phyloP scores from a whole-genome alignment of 2,888 invertebrate genomes.

The Diarsia brunnea region DNA sequence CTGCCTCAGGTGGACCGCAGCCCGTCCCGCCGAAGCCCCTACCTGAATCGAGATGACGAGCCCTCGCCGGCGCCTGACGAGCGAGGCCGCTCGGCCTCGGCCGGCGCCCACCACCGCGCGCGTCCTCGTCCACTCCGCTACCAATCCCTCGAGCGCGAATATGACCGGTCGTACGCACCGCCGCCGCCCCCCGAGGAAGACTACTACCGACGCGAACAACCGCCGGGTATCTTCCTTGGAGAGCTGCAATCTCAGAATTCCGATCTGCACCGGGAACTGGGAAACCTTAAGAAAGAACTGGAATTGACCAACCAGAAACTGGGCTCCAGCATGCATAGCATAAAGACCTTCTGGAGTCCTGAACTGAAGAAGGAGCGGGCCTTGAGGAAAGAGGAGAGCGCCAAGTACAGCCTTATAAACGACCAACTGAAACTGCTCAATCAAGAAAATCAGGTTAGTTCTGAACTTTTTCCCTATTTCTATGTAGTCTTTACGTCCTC shows the following conservation, averaged over 20 bases:
- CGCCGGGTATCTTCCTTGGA: slow-evolving; percentile 93
- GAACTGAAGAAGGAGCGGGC: slow-evolving; percentile 99
- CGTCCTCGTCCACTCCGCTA: slow-evolving; percentile 94
- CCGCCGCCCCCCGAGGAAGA: slow-evolving; percentile 94
- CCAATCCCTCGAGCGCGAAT: slow-evolving; percentile 95
- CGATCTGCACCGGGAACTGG: slow-evolving; percentile 97
- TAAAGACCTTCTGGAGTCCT: slow-evolving; percentile 99
- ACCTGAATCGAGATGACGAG: slow-evolving; percentile 95
- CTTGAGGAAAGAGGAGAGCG: slow-evolving; percentile 98
- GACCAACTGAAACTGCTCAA: slow-evolving; percentile 99
- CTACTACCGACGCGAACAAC: slow-evolving; percentile 90
- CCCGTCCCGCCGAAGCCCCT: slow-evolving; percentile 95
- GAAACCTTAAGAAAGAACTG: slow-evolving; percentile 97
- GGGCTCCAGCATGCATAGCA: slow-evolving; percentile 99
- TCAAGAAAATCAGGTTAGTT: slow-evolving; percentile 98
- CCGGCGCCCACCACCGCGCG: slow-evolving; percentile 94
- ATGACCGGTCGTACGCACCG: slow-evolving; percentile 96
- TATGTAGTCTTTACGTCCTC: slow-evolving; percentile 18
- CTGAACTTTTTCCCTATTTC: background rate
- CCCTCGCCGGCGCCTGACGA: slow-evolving; percentile 95
- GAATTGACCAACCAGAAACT: slow-evolving; percentile 99
- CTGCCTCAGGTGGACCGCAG: slow-evolving; percentile 97
- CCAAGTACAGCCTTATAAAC: slow-evolving; percentile 98
- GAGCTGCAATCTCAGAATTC: slow-evolving; percentile 98
- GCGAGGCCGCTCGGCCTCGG: slow-evolving; percentile 94